Percentiles rank a stretch among this genome's conserved stretches.
These are phyloP conservation scores for Arizona elegans DNA, from an alignment of 2,113 vertebrate species.

Conservation along the genomic window DNA sequence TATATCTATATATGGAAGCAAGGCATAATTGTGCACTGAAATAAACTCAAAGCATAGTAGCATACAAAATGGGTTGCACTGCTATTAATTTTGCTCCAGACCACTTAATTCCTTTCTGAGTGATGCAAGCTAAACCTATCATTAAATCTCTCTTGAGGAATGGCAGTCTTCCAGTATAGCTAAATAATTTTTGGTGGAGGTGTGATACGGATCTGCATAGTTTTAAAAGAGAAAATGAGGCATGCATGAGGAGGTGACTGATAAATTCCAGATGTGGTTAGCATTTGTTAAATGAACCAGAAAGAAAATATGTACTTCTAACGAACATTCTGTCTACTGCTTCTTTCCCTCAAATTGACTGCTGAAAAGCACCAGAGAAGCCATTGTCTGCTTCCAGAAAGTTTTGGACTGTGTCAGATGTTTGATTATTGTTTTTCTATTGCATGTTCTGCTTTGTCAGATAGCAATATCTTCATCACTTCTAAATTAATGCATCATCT, in stretches of 20 bases:
- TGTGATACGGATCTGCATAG: slow-evolving; percentile 19
- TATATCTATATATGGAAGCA: not conserved
- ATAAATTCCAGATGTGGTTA: not conserved
- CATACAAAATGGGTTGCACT: not conserved
- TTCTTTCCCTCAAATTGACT: slow-evolving; percentile 6
- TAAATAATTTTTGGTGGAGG: slow-evolving; percentile 22
- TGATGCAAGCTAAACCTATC: not conserved
- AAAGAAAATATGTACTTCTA: slow-evolving; percentile 18
- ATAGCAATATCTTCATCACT: not conserved
- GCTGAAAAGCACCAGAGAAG: not conserved
- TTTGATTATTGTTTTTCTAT: not conserved
- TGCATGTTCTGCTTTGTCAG: not conserved
- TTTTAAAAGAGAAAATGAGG: slow-evolving; percentile 15
- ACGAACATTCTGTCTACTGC: not conserved
- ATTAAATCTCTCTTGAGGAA: slow-evolving; percentile 1
- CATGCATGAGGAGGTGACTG: slow-evolving; percentile 5
- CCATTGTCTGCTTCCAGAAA: not conserved
- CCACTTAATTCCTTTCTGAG: not conserved
- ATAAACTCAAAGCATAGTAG: slow-evolving; percentile 15
- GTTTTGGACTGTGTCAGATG: not conserved
- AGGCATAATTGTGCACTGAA: not conserved
- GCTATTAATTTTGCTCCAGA: not conserved
- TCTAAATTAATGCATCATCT: not conserved
- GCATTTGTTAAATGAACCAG: slow-evolving; percentile 23
- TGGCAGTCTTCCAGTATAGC: not conserved